Evolutionary conservation across 2,797 vertebrate species (phyloP).

Genomic region (Tympanoctomys barrerae): DNA sequence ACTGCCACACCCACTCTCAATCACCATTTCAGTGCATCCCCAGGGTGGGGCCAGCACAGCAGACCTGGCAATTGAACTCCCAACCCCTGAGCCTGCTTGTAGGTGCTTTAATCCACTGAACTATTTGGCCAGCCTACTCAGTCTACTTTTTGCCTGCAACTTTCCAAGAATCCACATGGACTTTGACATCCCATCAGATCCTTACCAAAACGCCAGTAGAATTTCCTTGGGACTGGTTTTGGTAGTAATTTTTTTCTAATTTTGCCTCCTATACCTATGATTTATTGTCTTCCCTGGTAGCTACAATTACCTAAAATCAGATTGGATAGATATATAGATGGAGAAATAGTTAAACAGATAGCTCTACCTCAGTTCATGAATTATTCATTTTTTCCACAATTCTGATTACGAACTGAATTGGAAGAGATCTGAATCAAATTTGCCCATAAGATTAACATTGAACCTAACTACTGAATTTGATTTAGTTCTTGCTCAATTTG

Average conservation of each 20-base stretch:
- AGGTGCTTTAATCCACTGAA: too few relatives aligned
- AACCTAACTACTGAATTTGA: not conserved
- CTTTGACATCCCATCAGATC: not conserved
- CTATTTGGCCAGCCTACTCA: too few relatives aligned
- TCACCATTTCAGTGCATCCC: too few relatives aligned
- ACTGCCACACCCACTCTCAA: too few relatives aligned
- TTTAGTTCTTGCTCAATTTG: not conserved
- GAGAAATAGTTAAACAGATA: too few relatives aligned
- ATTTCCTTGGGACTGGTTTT: not conserved
- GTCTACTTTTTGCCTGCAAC: not conserved
- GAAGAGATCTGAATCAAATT: not conserved
- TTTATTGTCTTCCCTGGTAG: not conserved
- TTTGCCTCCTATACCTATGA: not conserved
- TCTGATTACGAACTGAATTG: not conserved
- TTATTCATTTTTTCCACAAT: not conserved
- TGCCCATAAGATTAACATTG: not conserved
- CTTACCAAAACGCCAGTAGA: not conserved
- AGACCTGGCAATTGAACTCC: too few relatives aligned
- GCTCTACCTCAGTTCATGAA: not conserved
- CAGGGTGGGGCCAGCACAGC: too few relatives aligned
- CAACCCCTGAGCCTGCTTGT: too few relatives aligned
- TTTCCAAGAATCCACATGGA: not conserved
- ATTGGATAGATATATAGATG: not conserved
- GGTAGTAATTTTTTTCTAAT: not conserved
- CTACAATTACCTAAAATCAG: not conserved